Evolutionary conservation across 2,797 vertebrate species (phyloP).

Genomic region (Cynodonichthys magdalenae): DNA sequence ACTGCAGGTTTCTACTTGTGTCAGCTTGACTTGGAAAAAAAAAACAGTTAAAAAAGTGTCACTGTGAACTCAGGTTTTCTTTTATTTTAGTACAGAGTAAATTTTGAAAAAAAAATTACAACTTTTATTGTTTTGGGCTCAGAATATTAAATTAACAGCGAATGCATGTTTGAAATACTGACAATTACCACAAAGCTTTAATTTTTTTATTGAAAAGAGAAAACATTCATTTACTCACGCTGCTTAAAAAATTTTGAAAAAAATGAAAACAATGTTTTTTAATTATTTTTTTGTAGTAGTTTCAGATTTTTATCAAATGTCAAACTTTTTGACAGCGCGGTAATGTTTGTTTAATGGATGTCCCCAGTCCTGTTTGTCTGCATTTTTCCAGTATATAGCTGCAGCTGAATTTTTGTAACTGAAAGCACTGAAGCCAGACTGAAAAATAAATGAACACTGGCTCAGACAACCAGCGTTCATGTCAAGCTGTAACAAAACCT

Average conservation of each 20-base stretch:
- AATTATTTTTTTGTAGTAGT: not conserved
- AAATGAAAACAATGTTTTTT: not conserved
- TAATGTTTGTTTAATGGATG: not conserved
- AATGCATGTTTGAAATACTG: too few species aligned
- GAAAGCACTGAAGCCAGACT: not conserved
- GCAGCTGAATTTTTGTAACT: not conserved
- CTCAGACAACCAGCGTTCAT: not conserved
- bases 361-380: not conserved
- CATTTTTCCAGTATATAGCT: not conserved
- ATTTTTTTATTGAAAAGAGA: too few species aligned
- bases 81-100: not conserved
- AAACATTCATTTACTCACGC: too few species aligned
- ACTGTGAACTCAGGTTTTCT: slow-evolving; percentile 30
- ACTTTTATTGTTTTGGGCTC: too few species aligned
- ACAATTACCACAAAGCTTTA: not conserved
- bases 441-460: not conserved
- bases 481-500: not conserved
- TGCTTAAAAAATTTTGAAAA: not conserved
- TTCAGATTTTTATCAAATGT: not conserved
- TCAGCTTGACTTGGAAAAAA: slow-evolving; percentile 45
- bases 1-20: slow-evolving; percentile 25
- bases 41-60: slow-evolving; percentile 27
- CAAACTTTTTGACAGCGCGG: not conserved
- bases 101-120: too few species aligned
- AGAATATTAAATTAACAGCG: too few species aligned